These are phyloP conservation scores for Cisticola juncidis DNA, from an alignment of 2,113 vertebrate species.

Conservation along the genomic window DNA sequence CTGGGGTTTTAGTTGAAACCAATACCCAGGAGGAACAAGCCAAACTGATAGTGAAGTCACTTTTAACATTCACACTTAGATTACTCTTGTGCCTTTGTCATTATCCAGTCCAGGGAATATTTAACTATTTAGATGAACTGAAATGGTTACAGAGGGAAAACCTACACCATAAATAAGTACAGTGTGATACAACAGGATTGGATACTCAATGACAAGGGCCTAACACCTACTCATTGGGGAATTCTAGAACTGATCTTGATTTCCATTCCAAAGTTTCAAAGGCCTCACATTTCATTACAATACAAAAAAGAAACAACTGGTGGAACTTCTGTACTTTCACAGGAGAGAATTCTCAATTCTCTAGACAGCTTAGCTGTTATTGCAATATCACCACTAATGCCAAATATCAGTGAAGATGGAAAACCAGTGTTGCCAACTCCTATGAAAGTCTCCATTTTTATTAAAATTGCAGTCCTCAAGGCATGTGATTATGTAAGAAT, in stretches of 20 bases:
- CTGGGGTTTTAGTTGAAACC: neutral
- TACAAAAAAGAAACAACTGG: neutral
- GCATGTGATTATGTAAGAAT: constrained; percentile 8
- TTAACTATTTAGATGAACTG: neutral
- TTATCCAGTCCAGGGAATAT: neutral
- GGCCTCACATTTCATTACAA: neutral
- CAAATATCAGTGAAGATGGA: neutral
- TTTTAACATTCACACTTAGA: neutral
- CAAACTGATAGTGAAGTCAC: neutral
- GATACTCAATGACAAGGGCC: neutral
- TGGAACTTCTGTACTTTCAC: neutral
- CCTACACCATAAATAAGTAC: neutral
- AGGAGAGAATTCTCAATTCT: neutral
- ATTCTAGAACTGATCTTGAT: neutral
- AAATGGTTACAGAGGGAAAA: neutral
- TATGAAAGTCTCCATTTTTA: neutral
- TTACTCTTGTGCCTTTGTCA: neutral
- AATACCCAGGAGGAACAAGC: neutral
- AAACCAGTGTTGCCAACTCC: neutral
- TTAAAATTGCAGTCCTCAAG: neutral
- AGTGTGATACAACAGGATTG: neutral
- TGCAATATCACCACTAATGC: neutral
- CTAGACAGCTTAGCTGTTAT: neutral
- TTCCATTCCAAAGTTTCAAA: neutral
- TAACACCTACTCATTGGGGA: neutral